A percentile compares a stretch with the other conserved stretches of the same genome.
phyloP scores from a whole-genome alignment of 2,797 vertebrate species.

The Phataginus tetradactyla region DNA sequence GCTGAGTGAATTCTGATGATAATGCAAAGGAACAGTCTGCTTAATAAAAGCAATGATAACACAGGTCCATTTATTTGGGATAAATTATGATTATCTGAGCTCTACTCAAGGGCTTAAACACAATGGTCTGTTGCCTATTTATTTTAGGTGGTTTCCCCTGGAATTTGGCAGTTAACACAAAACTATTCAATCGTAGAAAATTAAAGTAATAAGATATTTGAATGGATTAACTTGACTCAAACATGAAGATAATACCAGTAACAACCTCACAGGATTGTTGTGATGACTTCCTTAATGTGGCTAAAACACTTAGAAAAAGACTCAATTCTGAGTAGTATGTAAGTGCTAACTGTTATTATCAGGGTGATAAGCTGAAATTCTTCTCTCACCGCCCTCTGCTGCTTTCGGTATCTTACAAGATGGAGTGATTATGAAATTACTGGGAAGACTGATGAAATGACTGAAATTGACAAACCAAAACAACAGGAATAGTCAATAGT shows the following conservation, averaged over 20 bases:
- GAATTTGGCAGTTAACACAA: neutral
- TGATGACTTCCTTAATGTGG: neutral
- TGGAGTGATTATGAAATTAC: neutral
- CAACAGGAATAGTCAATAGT: neutral
- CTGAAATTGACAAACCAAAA: slow-evolving; percentile 43
- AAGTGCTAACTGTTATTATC: neutral
- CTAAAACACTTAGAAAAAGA: slow-evolving; percentile 21
- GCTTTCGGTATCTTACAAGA: slow-evolving; percentile 22
- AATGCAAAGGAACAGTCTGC: neutral
- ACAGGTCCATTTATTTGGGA: neutral
- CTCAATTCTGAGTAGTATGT: neutral
- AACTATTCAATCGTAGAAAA: neutral
- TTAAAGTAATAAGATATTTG: neutral
- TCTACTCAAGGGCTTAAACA: neutral
- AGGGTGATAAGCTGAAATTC: neutral
- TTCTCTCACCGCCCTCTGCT: neutral
- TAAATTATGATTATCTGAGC: neutral
- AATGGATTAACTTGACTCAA: neutral
- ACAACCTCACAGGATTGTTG: neutral
- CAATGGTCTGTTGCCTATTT: neutral
- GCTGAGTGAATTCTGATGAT: neutral
- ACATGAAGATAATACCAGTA: neutral
- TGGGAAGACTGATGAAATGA: slow-evolving; percentile 53
- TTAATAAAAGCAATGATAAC: neutral
- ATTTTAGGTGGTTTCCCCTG: neutral